Evolutionary conservation across 1,140 invertebrate species (phyloP), one percentile per base, ranked within the genome.

Genomic region (Oncopeltus fasciatus): DNA sequence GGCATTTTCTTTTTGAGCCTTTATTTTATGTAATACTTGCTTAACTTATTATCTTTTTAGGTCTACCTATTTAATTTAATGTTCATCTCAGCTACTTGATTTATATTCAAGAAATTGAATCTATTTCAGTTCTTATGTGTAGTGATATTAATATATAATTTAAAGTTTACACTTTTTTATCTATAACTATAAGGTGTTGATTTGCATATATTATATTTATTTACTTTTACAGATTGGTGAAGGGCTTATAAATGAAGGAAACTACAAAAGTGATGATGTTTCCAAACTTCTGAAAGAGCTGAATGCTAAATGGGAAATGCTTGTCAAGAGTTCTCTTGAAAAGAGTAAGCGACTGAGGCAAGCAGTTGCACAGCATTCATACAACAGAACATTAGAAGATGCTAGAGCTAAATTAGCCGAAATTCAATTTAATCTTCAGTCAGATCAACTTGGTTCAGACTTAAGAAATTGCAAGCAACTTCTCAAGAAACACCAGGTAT

Each of bases 381-480:
- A 93, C 65, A 87, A 90, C 71, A 74, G 73, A 61, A 81, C 82
- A 2, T 80, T 88, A 68, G 87, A 92, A 66, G 85, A 87, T 71
- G 88, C 91, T 1, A 81, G 86, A 61, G 79, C 82, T 20, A 90
- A 90, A 67, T 70, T 97, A 9, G 84, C 87, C 63, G 92, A 90
- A 67, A 79, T 92, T 60, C 81, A 87, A 66, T 74, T 74, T 8
- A 81, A 81, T 2, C 74, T 95, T n/a, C 80, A 83, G 59, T 89
- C 86, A 60, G 81, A 83, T 51, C 87, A 92, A 74, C 81, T 89
- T 24, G 91, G 90, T 11, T 80, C 78, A 4, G 92, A 95, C 76
- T 75, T 95, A 16, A 77, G 92, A 58, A 89, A 87, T 68, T 95
- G 92, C 70, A 91, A 93, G 70, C 83, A 92, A 67, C 74, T 93